Percentiles rank a stretch among this genome's conserved stretches.
Evolutionary conservation across 1,140 invertebrate genomes (phyloP).

Genomic region (Aphidius ervi): DNA sequence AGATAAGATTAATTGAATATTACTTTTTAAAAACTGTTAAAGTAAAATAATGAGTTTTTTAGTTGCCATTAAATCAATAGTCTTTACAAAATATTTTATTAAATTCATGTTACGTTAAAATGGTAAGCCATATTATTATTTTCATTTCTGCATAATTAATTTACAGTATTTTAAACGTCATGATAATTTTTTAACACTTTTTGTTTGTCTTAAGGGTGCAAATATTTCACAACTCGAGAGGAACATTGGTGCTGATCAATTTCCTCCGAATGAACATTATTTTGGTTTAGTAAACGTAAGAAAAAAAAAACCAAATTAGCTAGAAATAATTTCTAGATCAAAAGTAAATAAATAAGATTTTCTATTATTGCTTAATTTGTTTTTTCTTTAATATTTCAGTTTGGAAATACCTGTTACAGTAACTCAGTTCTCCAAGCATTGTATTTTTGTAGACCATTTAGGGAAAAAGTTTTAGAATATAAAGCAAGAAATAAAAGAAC

Average conservation of each 20-base stretch:
- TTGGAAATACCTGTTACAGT: conserved; percentile 99
- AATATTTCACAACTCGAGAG: conserved; percentile 97
- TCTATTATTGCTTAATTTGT: not conserved
- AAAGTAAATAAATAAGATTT: not conserved
- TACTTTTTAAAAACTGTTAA: too few relatives aligned
- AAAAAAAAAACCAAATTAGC: conserved; percentile 2
- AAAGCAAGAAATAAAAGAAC: conserved; percentile 96
- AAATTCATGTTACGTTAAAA: too few relatives aligned
- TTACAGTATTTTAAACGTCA: too few relatives aligned
- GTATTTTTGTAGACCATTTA: conserved; percentile 98
- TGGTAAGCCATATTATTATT: too few relatives aligned
- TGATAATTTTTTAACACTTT: not conserved
- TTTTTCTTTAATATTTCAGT: conserved; percentile 64
- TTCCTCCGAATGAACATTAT: conserved; percentile 97
- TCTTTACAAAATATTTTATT: too few relatives aligned
- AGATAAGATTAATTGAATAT: too few relatives aligned
- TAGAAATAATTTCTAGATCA: not conserved
- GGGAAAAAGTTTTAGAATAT: conserved; percentile 97
- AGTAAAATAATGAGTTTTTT: too few relatives aligned
- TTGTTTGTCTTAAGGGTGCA: conserved; percentile 71
- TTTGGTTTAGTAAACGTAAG: conserved; percentile 98
- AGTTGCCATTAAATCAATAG: too few relatives aligned
- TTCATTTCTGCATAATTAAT: too few relatives aligned
- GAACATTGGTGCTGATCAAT: conserved; percentile 95
- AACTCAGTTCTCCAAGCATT: conserved; percentile 99